Percentiles rank a stretch among this genome's conserved stretches.
Conservation (phyloP, 2,888 invertebrate species). For the Luperina testacea region DNA sequence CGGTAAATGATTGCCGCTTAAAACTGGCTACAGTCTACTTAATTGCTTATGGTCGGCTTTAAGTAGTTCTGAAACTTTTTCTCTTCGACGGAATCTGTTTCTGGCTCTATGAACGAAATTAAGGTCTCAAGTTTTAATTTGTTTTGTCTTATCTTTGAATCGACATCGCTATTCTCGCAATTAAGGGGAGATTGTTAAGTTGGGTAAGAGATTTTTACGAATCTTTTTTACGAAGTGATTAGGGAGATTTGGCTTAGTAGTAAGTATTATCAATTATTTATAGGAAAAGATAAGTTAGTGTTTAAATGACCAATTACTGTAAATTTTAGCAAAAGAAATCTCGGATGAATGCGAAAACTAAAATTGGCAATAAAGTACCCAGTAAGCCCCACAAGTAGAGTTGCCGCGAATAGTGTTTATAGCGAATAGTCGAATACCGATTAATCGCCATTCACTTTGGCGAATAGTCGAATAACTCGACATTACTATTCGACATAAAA, state of each 20-base stretch:
- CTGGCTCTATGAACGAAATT: conserved; percentile 57
- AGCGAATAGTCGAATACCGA: no score
- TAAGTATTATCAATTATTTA: not conserved
- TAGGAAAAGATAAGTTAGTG: not conserved
- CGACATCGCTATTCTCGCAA: conserved; percentile 56
- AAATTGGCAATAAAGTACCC: conserved; percentile 14
- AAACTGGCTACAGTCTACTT: conserved; percentile 43
- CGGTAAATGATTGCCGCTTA: conserved; percentile 33
- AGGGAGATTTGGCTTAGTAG: not conserved
- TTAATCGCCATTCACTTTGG: no score
- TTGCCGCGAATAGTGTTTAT: no score
- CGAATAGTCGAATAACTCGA: no score
- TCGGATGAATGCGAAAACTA: conserved; percentile 1
- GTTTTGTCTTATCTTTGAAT: conserved; percentile 65
- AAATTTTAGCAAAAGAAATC: not conserved
- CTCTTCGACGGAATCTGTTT: conserved; percentile 50
- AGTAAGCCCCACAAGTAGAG: conserved; percentile 11
- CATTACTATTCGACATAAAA: no score
- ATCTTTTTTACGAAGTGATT: not conserved
- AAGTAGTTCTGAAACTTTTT: conserved; percentile 62
- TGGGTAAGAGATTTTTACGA: conserved; percentile 12
- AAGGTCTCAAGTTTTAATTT: conserved; percentile 64
- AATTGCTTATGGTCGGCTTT: conserved; percentile 61
- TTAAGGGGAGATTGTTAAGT: conserved; percentile 47
- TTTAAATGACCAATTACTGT: not conserved